Evolutionary conservation across 2,888 invertebrate genomes (phyloP), one percentile per base, ranked within the genome.

Genomic region (Formica aserva): DNA sequence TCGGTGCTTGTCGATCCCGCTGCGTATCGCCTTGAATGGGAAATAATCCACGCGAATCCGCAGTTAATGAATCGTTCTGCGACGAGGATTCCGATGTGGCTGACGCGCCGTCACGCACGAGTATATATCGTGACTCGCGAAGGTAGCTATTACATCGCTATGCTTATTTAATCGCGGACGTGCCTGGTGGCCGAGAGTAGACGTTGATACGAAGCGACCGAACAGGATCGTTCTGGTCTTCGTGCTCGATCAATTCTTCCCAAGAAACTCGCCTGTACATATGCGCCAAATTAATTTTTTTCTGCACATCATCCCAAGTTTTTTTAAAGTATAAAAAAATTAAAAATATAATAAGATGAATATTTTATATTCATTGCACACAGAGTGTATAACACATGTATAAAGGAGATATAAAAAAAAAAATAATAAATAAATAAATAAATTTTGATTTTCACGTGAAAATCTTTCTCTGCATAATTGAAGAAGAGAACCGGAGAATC

Each of bases 101-200:
- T 55, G 77, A 77, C 67, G 67, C 55, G 77, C 67, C 67, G 77
- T 77, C 77, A 77, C 67, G 77, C 41, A 67, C 77, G 55, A 77
- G 67, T 67, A 57, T 52, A 52, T 67, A 77, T 67, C 77, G 77
- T 77, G 75, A 77, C 67, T 66, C 55, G 52, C 29, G 55, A 57
- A 77, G 77, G 77, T 77, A 67, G 77, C 77, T 57, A 77, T 77
- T 77, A 77, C 55, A 67, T 77, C 67, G 77, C 77, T 35, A 52
- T 67, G 77, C 77, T 77, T 77, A 67, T 77, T 77, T 77, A 77
- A 77, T 67, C 67, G 77, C 41, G 41, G 55, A 77, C 77, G 77
- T 77, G 67, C 77, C 41, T 41, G 77, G 77, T 67, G 77, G 67
- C 45, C 67, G 15, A 55, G 41, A 77, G 41, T 29, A 55, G 66